Conservation (phyloP, 2,797 vertebrate genomes). For the Neosalanx taihuensis region DNA sequence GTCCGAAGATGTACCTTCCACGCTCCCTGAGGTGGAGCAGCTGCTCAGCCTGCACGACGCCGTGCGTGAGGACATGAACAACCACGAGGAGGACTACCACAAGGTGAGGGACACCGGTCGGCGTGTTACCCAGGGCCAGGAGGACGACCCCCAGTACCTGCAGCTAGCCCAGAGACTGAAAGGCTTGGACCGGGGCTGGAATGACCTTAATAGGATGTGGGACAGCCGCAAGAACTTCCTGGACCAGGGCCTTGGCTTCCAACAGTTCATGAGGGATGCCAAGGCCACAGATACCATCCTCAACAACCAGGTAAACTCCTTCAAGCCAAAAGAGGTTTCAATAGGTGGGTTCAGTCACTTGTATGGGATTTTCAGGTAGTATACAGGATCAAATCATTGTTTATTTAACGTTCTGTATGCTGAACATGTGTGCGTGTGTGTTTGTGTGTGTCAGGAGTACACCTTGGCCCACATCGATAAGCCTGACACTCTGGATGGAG, state of each 20-base stretch:
- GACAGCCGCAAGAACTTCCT: slow-evolving; percentile 83
- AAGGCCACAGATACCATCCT: slow-evolving; percentile 89
- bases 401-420: no score
- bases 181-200: slow-evolving; percentile 85
- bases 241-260: slow-evolving; percentile 84
- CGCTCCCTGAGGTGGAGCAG: slow-evolving; percentile 84
- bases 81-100: slow-evolving; percentile 76
- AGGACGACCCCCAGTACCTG: slow-evolving; percentile 89
- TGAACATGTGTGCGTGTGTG: neutral
- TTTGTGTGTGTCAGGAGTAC: slow-evolving; percentile 81
- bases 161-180: slow-evolving; percentile 83
- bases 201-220: slow-evolving; percentile 87
- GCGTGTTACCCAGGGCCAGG: slow-evolving; percentile 76
- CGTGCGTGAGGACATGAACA: slow-evolving; percentile 76
- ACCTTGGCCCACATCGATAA: slow-evolving; percentile 84
- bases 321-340: neutral
- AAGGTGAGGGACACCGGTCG: slow-evolving; percentile 76
- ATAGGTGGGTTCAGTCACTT: neutral
- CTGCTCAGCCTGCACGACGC: slow-evolving; percentile 79
- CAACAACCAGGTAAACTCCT: slow-evolving; percentile 85
- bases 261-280: slow-evolving; percentile 89
- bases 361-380: neutral
- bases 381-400: neutral
- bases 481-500: slow-evolving; percentile 83
- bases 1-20: slow-evolving; percentile 82